Conservation (phyloP, 2,797 vertebrate genomes). For the Pseudotriccus pelzelni region DNA sequence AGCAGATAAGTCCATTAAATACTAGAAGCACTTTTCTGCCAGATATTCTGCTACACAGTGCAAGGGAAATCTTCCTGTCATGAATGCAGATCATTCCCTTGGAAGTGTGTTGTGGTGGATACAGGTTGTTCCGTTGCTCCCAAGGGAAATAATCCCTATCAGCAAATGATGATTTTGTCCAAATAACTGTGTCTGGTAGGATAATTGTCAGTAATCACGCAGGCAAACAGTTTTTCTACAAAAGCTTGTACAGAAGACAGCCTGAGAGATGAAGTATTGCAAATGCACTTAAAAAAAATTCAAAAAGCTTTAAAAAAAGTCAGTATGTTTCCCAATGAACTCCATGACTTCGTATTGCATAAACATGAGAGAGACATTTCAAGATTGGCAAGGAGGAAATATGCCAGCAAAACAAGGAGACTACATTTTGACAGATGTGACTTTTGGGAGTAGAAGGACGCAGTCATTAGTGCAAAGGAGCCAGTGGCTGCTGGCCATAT, state of each 20-base stretch:
- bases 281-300: not conserved
- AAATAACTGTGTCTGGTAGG: not conserved
- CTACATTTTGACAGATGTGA: not conserved
- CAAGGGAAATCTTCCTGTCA: not conserved
- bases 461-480: fast-evolving
- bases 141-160: not conserved
- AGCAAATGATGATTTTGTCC: not conserved
- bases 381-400: not conserved
- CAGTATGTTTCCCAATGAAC: not conserved
- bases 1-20: not conserved
- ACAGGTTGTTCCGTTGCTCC: not conserved
- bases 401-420: not conserved
- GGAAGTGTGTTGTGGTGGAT: not conserved
- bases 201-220: not conserved
- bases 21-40: not conserved
- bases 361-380: not conserved
- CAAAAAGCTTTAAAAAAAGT: not conserved
- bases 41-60: not conserved
- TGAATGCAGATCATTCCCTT: not conserved
- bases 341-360: not conserved
- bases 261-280: not conserved
- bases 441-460: not conserved
- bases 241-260: not conserved
- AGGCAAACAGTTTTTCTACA: not conserved
- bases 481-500: not conserved